Conservation (phyloP, 2,113 vertebrate species). For the Paradoxurus hermaphroditus region DNA sequence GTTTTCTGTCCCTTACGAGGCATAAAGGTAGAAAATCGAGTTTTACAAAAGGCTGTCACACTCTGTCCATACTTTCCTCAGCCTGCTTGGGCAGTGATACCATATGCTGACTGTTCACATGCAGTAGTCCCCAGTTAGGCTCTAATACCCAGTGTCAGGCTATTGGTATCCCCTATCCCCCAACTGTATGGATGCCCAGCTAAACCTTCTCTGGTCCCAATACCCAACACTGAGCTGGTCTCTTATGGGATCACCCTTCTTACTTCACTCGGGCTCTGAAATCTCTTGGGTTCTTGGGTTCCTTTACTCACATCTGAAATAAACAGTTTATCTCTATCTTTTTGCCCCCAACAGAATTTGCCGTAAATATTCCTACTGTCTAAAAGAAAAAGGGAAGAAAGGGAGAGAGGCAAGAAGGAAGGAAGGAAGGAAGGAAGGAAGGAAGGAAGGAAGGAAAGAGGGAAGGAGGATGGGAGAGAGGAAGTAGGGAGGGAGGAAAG, state of each 20-base stretch:
- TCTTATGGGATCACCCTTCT: not conserved
- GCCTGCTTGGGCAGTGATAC: not conserved
- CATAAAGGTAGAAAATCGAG: constrained; percentile 40
- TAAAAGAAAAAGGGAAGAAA: not conserved
- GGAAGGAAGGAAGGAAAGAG: too few species aligned
- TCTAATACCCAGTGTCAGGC: not conserved
- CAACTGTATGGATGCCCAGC: not conserved
- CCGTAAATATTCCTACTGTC: not conserved
- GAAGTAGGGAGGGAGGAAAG: not conserved
- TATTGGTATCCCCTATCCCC: not conserved
- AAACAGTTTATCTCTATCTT: not conserved
- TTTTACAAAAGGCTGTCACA: constrained; percentile 17
- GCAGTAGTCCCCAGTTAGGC: not conserved
- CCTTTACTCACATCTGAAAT: not conserved
- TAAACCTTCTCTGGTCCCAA: not conserved
- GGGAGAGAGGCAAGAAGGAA: too few species aligned
- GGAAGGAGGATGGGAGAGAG: rapidly evolving
- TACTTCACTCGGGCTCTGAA: not conserved
- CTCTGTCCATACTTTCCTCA: not conserved
- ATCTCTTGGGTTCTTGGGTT: not conserved
- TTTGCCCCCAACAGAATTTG: not conserved
- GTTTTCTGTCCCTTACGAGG: not conserved
- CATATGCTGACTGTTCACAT: not conserved
- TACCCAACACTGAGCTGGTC: not conserved
- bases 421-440: too few species aligned